Evolutionary conservation across 2,113 vertebrate species (phyloP).

Genomic region (Grantiella picta): DNA sequence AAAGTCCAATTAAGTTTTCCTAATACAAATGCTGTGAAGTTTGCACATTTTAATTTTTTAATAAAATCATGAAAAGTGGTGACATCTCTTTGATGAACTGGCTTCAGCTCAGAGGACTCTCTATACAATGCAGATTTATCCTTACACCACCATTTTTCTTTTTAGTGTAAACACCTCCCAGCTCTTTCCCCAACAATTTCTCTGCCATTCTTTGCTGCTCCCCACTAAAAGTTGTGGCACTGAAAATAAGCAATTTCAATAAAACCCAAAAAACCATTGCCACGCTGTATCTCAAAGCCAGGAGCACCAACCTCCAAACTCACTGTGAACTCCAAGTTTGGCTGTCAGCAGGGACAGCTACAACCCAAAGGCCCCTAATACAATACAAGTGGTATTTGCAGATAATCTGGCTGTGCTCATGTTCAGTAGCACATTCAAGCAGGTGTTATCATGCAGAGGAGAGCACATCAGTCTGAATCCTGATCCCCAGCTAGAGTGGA

Average conservation of each 20-base stretch:
- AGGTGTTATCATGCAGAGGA: background rate
- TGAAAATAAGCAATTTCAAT: background rate
- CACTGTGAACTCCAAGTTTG: background rate
- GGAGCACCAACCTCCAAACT: background rate
- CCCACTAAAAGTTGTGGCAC: background rate
- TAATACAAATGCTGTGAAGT: background rate
- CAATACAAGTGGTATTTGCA: background rate
- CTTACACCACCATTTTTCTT: background rate
- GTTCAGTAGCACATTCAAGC: fast-evolving
- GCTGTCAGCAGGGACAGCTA: background rate
- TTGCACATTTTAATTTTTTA: background rate
- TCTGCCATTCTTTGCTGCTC: background rate
- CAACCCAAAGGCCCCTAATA: background rate
- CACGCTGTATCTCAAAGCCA: background rate
- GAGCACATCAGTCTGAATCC: background rate
- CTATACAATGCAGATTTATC: background rate
- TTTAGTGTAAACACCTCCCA: background rate
- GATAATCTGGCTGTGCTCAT: background rate
- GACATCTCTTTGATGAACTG: background rate
- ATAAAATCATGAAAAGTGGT: background rate
- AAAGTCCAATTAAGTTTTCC: background rate
- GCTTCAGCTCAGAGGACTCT: fast-evolving
- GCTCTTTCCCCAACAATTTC: background rate
- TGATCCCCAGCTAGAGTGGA: background rate
- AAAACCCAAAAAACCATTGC: background rate